These are phyloP conservation scores for Periplaneta americana DNA, from an alignment of 1,140 invertebrate genomes.

Conservation along the genomic window DNA sequence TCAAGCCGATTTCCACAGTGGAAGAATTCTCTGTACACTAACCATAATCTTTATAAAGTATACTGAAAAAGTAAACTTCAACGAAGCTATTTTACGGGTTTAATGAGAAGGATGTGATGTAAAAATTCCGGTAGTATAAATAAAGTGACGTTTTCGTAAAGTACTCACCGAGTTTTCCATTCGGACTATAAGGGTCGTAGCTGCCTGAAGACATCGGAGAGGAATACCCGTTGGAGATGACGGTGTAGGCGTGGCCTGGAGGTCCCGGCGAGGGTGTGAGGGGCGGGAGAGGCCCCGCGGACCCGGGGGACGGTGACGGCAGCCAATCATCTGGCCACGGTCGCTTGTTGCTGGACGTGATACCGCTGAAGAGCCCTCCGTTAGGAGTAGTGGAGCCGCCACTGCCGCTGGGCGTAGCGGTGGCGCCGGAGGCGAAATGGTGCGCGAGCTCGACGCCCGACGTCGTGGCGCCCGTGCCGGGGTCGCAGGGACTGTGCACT, in stretches of 20 bases:
- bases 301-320: slow-evolving; percentile 35
- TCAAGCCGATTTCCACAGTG: too few species aligned
- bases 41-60: too few species aligned
- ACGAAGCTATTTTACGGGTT: too few species aligned
- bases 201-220: slow-evolving; percentile 75
- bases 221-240: slow-evolving; percentile 71
- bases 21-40: too few species aligned
- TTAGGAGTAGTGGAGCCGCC: slow-evolving; percentile 26
- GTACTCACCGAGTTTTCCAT: slow-evolving; percentile 75
- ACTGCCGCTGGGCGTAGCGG: slow-evolving; percentile 10
- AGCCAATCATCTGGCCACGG: slow-evolving; percentile 35
- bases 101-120: too few species aligned
- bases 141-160: too few species aligned
- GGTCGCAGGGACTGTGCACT: slow-evolving; percentile 22
- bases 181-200: slow-evolving; percentile 81
- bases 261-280: slow-evolving; percentile 52
- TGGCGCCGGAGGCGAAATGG: slow-evolving; percentile 45
- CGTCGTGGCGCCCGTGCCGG: slow-evolving; percentile 37
- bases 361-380: slow-evolving; percentile 23
- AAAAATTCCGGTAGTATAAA: too few species aligned
- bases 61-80: too few species aligned
- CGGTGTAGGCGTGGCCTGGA: slow-evolving; percentile 45
- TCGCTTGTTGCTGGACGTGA: slow-evolving; percentile 27
- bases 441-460: slow-evolving; percentile 47
- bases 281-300: slow-evolving; percentile 39